These are phyloP conservation scores for Malurus alboscapulatus DNA, from an alignment of 2,113 vertebrate species.

Conservation along the genomic window DNA sequence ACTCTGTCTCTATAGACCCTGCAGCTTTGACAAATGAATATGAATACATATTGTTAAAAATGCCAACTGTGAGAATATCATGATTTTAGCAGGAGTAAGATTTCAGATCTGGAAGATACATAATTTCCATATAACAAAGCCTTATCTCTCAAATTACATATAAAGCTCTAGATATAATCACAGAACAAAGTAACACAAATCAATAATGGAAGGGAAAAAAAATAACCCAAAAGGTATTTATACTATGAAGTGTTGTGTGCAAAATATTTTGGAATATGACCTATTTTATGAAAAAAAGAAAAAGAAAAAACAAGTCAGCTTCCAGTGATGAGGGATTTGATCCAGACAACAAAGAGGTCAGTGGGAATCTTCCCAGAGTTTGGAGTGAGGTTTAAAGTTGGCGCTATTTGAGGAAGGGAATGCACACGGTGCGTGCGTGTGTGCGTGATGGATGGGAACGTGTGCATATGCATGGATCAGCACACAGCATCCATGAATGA, in stretches of 20 bases:
- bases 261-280: background rate
- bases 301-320: background rate
- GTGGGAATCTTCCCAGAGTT: background rate
- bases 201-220: background rate
- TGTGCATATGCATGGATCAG: constrained; percentile 7
- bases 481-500: background rate
- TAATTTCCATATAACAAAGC: background rate
- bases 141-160: background rate
- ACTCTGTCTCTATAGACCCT: background rate
- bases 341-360: background rate
- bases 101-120: background rate
- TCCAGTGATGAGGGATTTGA: background rate
- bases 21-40: background rate
- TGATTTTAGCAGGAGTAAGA: background rate
- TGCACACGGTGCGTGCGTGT: background rate
- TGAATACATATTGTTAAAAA: background rate
- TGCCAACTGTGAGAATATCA: background rate
- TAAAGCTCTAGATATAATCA: background rate
- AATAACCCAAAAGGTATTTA: background rate
- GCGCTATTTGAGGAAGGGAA: background rate
- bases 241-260: background rate
- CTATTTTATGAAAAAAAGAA: background rate
- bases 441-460: background rate
- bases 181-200: constrained; percentile 1
- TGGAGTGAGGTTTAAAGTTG: background rate